Evolutionary conservation across 2,888 invertebrate species (phyloP).

Genomic region (Trachelus troglodyta): DNA sequence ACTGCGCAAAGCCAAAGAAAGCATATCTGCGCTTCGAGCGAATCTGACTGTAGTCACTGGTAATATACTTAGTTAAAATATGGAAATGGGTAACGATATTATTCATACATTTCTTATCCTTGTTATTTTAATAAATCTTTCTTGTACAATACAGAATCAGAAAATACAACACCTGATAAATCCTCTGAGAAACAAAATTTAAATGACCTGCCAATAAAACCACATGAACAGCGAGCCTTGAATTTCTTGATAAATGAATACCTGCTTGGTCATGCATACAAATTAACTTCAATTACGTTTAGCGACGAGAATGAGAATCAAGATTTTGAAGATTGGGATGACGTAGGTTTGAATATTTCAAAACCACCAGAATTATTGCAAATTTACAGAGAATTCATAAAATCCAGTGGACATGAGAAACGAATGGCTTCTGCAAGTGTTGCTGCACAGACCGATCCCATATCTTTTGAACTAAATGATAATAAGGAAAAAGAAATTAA

Average conservation of each 20-base stretch:
- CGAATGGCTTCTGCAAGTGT: conserved; percentile 67
- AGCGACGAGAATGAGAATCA: conserved; percentile 92
- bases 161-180: conserved; percentile 68
- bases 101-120: not conserved
- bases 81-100: not conserved
- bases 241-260: conserved; percentile 92
- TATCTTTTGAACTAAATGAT: conserved; percentile 15
- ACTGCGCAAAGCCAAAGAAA: conserved; percentile 86
- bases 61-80: conserved; percentile 42
- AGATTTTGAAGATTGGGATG: conserved; percentile 94
- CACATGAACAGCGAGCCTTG: conserved; percentile 84
- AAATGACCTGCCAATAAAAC: conserved; percentile 73
- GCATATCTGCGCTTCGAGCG: conserved; percentile 82
- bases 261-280: conserved; percentile 81
- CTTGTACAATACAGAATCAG: conserved; percentile 65
- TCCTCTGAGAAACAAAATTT: conserved; percentile 58
- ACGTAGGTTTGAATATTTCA: conserved; percentile 87
- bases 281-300: conserved; percentile 89
- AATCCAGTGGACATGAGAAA: conserved; percentile 66
- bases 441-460: conserved; percentile 52
- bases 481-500: conserved; percentile 40
- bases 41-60: conserved; percentile 85
- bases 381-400: conserved; percentile 72
- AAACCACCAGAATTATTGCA: conserved; percentile 81
- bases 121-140: not conserved